phyloP scores from a whole-genome alignment of 2,888 invertebrate species.

The Corbicula japonica region DNA sequence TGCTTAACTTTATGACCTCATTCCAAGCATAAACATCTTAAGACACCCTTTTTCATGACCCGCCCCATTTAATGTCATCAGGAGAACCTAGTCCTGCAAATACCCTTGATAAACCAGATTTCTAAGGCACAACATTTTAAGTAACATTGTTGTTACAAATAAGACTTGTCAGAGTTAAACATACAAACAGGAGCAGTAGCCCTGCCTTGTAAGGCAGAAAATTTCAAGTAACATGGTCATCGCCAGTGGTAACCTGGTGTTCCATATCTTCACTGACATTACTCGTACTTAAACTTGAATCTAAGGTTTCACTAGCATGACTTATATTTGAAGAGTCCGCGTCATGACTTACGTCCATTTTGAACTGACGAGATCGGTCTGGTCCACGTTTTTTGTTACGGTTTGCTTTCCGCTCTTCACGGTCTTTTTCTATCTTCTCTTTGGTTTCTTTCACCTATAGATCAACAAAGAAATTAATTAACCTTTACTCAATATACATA shows the following conservation, averaged over 20 bases:
- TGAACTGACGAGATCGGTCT: slow-evolving; percentile 53
- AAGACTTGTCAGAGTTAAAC: too few relatives aligned
- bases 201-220: too few relatives aligned
- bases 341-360: slow-evolving; percentile 72
- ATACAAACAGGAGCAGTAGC: too few relatives aligned
- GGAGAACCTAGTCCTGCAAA: neutral
- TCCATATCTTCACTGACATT: slow-evolving; percentile 26
- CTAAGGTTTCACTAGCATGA: slow-evolving; percentile 2
- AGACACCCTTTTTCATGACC: too few relatives aligned
- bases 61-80: too few relatives aligned
- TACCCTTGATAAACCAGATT: neutral
- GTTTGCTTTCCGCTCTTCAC: slow-evolving; percentile 38
- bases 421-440: slow-evolving; percentile 39
- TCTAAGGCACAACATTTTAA: too few relatives aligned
- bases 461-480: slow-evolving; percentile 46
- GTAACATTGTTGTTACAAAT: slow-evolving; percentile 21
- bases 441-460: slow-evolving; percentile 47
- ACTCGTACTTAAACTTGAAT: slow-evolving; percentile 13
- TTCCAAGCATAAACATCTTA: too few relatives aligned
- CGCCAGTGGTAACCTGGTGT: slow-evolving; percentile 5
- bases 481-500: too few relatives aligned
- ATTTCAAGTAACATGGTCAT: slow-evolving; percentile 13
- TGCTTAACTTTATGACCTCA: too few relatives aligned
- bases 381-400: slow-evolving; percentile 48
- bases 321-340: slow-evolving; percentile 16